Conservation (phyloP, 2,888 invertebrate species). For the Octodonta nipae region DNA sequence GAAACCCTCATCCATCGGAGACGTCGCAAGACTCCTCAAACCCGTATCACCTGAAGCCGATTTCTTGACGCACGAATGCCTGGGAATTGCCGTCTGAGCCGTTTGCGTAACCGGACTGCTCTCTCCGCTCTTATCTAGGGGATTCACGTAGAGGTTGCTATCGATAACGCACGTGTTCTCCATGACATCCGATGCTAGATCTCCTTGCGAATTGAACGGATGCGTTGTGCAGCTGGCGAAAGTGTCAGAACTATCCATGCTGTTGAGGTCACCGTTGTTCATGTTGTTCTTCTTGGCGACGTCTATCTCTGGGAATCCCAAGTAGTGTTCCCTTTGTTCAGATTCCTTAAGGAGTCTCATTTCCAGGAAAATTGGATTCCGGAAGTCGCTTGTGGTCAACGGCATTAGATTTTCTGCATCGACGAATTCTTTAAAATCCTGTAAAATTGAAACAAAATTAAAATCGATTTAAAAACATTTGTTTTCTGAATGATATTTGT, state of each 20-base stretch:
- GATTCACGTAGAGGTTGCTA: constrained; percentile 81
- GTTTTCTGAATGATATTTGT: too few species aligned
- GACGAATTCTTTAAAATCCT: constrained; percentile 84
- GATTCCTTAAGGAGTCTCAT: constrained; percentile 47
- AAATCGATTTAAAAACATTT: too few species aligned
- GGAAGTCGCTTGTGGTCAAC: constrained; percentile 70
- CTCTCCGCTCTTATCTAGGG: constrained; percentile 52
- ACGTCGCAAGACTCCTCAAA: constrained; percentile 50
- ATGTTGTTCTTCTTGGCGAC: constrained; percentile 29
- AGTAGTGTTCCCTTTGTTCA: constrained; percentile 8
- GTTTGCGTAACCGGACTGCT: constrained; percentile 35
- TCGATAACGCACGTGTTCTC: constrained; percentile 37
- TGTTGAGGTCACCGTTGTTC: constrained; percentile 38
- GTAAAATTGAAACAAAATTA: too few species aligned
- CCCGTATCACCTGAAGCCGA: constrained; percentile 68
- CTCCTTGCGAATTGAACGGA: constrained; percentile 73
- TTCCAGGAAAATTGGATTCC: constrained; percentile 70
- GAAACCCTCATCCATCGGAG: constrained; percentile 44
- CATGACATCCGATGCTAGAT: constrained; percentile 36
- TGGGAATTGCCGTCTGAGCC: constrained; percentile 29
- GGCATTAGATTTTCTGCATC: constrained; percentile 84
- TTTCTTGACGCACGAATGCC: constrained; percentile 49
- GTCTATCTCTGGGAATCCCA: constrained; percentile 19
- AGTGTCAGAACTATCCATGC: constrained; percentile 74
- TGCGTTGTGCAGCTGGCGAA: constrained; percentile 94